A percentile compares a stretch with the other conserved stretches of the same genome.
Conservation (phyloP, 2,113 vertebrate species). For the Carettochelys insculpta region DNA sequence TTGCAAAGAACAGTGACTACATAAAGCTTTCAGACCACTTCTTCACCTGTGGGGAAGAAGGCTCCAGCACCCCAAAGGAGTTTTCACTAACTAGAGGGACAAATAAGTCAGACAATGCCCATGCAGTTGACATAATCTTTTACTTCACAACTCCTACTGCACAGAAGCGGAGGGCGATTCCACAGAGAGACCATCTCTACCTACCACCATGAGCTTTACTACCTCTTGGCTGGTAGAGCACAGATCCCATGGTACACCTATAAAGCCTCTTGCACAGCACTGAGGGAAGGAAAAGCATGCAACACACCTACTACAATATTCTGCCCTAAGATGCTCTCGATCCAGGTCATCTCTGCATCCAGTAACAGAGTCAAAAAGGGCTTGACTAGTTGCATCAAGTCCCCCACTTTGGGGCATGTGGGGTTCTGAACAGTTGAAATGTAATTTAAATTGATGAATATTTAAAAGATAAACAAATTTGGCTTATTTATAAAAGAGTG, state of each 20-base stretch:
- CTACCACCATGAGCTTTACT: no score
- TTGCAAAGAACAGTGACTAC: background rate
- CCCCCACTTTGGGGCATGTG: background rate
- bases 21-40: background rate
- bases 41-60: background rate
- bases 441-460: background rate
- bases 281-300: background rate
- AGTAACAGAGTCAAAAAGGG: background rate
- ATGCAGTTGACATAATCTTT: background rate
- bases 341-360: background rate
- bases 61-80: background rate
- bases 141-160: no score
- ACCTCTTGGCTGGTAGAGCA: background rate
- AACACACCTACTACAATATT: background rate
- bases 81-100: no score
- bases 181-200: no score
- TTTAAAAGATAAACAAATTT: background rate
- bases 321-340: background rate
- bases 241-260: background rate
- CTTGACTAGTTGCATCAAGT: background rate
- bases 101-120: fast-evolving
- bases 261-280: background rate
- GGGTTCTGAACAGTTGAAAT: background rate
- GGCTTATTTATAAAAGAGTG: background rate
- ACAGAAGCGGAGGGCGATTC: no score